Evolutionary conservation across 2,888 invertebrate genomes (phyloP).

Genomic region (Orthosia cruda): DNA sequence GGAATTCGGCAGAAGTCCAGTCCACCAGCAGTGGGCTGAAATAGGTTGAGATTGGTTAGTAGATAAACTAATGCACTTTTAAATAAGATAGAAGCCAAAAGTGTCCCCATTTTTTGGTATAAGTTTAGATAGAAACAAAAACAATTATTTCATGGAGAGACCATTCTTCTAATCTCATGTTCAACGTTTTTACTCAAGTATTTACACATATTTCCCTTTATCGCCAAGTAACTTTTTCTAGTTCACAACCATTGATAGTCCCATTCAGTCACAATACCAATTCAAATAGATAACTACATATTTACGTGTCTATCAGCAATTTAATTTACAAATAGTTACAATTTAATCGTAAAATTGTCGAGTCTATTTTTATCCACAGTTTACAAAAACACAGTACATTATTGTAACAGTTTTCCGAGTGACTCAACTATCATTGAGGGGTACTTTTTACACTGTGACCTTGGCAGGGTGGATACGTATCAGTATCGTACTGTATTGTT

Average conservation of each 20-base stretch:
- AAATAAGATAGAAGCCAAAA: background rate
- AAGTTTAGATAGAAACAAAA: background rate
- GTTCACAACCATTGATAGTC: background rate
- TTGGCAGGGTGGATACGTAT: slow-evolving; percentile 4
- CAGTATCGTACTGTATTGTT: background rate
- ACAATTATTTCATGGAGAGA: background rate
- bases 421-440: background rate
- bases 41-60: no score
- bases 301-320: background rate
- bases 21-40: no score
- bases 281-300: background rate
- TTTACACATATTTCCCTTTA: background rate
- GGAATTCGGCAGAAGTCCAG: no score
- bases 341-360: background rate
- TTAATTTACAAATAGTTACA: background rate
- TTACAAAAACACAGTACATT: background rate
- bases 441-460: slow-evolving; percentile 27
- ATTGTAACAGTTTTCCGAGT: slow-evolving; percentile 13
- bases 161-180: background rate
- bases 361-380: slow-evolving; percentile 21
- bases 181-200: background rate
- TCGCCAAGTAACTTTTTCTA: background rate
- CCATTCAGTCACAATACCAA: background rate
- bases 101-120: background rate
- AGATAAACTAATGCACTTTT: background rate